Evolutionary conservation across 2,888 invertebrate species (phyloP).

Genomic region (Amorpha juglandis): DNA sequence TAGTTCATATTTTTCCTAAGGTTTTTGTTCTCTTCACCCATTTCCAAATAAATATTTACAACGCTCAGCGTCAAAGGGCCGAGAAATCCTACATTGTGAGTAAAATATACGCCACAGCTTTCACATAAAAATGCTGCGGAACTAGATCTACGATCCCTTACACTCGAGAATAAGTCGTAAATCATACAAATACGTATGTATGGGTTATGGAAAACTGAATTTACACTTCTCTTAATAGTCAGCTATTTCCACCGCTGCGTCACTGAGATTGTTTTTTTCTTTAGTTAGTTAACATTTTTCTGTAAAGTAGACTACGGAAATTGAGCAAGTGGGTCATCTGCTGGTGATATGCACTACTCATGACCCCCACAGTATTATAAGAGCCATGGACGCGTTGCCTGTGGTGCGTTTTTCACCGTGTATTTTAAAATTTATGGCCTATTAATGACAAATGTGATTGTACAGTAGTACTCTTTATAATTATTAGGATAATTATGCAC

Average conservation of each 20-base stretch:
- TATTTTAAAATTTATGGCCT: no score
- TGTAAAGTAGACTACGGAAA: background rate
- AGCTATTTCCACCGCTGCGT: background rate
- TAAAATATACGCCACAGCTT: slow-evolving; percentile 3
- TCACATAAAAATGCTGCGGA: slow-evolving; percentile 13
- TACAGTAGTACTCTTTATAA: no score
- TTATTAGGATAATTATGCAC: no score
- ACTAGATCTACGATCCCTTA: slow-evolving; percentile 6
- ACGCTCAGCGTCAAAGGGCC: background rate
- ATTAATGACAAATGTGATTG: no score
- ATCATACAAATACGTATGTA: slow-evolving; percentile 14
- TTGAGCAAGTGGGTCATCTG: no score
- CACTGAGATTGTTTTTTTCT: background rate
- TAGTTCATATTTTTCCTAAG: background rate
- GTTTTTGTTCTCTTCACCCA: background rate
- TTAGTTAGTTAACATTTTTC: background rate
- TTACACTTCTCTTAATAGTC: slow-evolving; percentile 22
- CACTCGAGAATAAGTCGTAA: slow-evolving; percentile 17
- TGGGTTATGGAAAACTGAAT: slow-evolving; percentile 15
- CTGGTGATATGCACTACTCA: no score
- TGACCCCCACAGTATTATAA: no score
- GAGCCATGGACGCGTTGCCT: no score
- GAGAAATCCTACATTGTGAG: background rate
- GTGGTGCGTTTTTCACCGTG: no score
- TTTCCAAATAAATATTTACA: background rate